phyloP scores from a whole-genome alignment of 2,797 vertebrate genomes.

The Silurus lanzhouensis region DNA sequence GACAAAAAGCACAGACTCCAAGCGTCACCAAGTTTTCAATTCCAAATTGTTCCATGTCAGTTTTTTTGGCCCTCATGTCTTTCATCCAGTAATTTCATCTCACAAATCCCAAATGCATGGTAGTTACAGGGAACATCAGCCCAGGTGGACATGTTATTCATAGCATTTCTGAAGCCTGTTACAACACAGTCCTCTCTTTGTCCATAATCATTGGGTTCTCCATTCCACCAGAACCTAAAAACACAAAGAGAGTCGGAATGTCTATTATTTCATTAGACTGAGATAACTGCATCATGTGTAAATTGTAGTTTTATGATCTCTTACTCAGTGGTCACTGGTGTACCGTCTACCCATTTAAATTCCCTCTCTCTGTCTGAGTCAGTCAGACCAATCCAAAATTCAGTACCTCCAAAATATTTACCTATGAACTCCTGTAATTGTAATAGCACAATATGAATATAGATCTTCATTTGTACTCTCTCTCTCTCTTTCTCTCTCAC shows the following conservation, averaged over 20 bases:
- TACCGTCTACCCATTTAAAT: neutral
- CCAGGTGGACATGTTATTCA: neutral
- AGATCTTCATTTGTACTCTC: too few relatives aligned
- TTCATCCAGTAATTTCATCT: neutral
- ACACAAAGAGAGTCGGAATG: neutral
- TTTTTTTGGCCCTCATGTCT: neutral
- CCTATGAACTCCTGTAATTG: neutral
- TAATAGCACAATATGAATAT: neutral
- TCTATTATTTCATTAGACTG: neutral
- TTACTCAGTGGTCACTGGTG: constrained; percentile 6
- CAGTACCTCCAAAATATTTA: neutral
- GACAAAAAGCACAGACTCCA: too few relatives aligned
- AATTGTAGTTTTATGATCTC: neutral
- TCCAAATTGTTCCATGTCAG: too few relatives aligned
- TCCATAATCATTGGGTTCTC: neutral
- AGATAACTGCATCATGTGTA: too few relatives aligned
- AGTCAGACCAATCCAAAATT: neutral
- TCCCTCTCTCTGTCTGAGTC: neutral
- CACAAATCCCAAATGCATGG: neutral
- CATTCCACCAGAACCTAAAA: constrained; percentile 8
- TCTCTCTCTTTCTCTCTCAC: too few relatives aligned
- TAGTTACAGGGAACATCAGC: neutral
- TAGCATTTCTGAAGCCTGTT: neutral
- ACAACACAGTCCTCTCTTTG: neutral
- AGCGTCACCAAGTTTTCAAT: too few relatives aligned